Percentiles rank a stretch among this genome's conserved stretches.
Conservation (phyloP, 1,140 invertebrate species). For the Neodiprion fabricii region DNA sequence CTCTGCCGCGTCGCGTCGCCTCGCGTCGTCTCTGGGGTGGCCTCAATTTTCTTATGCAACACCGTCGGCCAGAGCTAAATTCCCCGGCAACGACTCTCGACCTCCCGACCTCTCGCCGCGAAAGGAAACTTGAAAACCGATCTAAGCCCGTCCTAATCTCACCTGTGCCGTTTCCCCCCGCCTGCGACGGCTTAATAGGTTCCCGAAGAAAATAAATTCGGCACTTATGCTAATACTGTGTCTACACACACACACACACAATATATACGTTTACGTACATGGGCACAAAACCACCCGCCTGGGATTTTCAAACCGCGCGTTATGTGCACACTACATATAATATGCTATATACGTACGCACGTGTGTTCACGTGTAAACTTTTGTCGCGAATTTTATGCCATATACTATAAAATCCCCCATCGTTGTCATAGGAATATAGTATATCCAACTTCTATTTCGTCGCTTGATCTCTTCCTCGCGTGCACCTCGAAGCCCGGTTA, state of each 20-base stretch:
- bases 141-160: conserved; percentile 4
- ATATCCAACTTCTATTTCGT: no score
- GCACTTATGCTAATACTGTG: neutral
- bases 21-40: conserved; percentile 31
- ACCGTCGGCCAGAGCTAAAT: neutral
- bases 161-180: neutral
- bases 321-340: neutral
- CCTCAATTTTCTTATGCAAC: conserved; percentile 36
- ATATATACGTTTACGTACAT: no score
- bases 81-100: neutral
- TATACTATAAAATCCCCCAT: no score
- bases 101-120: neutral
- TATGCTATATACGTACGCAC: no score
- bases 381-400: no score
- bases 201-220: neutral
- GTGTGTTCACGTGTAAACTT: no score
- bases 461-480: no score
- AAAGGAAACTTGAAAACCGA: conserved; percentile 3
- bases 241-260: no score
- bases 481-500: no score
- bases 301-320: neutral
- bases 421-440: no score
- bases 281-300: neutral
- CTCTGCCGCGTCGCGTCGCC: neutral
- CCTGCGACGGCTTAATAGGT: neutral